Evolutionary conservation across 1,140 invertebrate genomes (phyloP).

Genomic region (Penaeus chinensis): DNA sequence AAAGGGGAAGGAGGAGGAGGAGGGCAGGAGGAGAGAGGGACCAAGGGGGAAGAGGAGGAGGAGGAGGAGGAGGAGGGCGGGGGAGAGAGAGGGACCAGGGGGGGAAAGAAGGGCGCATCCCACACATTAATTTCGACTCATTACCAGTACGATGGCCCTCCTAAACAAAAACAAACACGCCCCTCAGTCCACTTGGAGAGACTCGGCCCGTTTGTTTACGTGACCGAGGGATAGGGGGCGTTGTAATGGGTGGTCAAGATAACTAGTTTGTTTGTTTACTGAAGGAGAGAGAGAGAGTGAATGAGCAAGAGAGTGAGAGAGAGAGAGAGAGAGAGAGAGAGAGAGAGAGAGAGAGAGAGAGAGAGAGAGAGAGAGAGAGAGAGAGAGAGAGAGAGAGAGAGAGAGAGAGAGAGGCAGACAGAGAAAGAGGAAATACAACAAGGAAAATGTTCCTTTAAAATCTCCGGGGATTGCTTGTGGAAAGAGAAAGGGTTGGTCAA

Average conservation of each 20-base stretch:
- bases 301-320: too few species aligned
- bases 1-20: conserved; percentile 16
- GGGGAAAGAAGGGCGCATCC: not conserved
- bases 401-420: conserved; percentile 17
- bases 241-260: too few species aligned
- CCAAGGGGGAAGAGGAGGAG: not conserved
- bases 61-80: not conserved
- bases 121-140: conserved; percentile 21
- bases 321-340: too few species aligned
- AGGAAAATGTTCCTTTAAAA: too few species aligned
- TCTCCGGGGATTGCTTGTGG: too few species aligned
- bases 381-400: conserved; percentile 14
- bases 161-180: not conserved
- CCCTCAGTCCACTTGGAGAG: not conserved
- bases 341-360: too few species aligned
- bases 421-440: not conserved
- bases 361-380: too few species aligned
- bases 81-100: not conserved
- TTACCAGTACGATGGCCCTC: conserved; percentile 12
- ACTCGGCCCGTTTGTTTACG: not conserved
- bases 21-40: not conserved
- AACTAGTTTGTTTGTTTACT: too few species aligned
- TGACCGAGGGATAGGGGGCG: too few species aligned
- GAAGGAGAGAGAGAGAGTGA: too few species aligned
- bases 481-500: too few species aligned